Conservation (phyloP, 2,888 invertebrate genomes). For the Chaitophorus viminalis region DNA sequence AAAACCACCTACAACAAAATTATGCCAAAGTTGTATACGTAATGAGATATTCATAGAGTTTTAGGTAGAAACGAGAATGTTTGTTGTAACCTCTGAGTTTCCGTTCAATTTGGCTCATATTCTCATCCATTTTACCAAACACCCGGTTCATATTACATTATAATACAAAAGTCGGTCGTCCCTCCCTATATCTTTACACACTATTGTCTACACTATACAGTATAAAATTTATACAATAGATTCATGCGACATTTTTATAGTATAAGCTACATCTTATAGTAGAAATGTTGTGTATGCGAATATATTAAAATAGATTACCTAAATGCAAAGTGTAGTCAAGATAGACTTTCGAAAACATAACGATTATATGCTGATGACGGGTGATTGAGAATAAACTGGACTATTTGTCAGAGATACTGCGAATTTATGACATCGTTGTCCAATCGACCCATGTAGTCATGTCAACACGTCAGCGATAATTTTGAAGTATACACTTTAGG, state of each 20-base stretch:
- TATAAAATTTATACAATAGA: too few species aligned
- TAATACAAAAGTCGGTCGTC: neutral
- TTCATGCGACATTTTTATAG: neutral
- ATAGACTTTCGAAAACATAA: neutral
- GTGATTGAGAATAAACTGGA: neutral
- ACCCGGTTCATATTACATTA: neutral
- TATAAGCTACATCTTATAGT: neutral
- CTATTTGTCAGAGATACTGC: neutral
- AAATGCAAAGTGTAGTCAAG: neutral
- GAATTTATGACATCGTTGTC: constrained; percentile 5
- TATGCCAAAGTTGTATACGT: constrained; percentile 22
- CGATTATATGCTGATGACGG: neutral
- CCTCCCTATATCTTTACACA: neutral
- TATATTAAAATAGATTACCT: neutral
- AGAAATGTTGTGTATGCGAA: neutral
- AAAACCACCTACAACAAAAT: constrained; percentile 4
- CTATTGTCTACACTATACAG: too few species aligned
- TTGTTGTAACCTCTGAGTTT: constrained; percentile 23
- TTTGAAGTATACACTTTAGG: too few species aligned
- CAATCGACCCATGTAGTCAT: neutral
- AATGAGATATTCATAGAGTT: constrained; percentile 27
- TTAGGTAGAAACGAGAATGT: constrained; percentile 6
- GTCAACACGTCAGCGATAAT: neutral
- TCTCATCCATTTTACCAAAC: constrained; percentile 13
- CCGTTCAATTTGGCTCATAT: constrained; percentile 14